Base-by-base conservation (phyloP, 2,113 vertebrate genomes). In the Strix uralensis region DNA sequence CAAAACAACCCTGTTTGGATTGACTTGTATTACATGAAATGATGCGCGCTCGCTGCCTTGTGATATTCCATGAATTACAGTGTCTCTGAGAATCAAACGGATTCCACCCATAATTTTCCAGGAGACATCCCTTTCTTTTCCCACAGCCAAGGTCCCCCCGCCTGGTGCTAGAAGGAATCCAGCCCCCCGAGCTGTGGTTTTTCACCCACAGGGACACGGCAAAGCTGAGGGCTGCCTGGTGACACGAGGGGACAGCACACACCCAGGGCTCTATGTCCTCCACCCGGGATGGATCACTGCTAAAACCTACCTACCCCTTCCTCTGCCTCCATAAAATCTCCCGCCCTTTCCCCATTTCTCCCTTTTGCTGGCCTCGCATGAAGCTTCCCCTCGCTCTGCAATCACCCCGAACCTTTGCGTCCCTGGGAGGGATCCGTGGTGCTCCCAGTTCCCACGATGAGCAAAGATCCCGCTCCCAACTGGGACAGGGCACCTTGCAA, bases 201-300 rank as follows among this genome's bases (percentile, higher is more conserved):
- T 29, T 36, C 42, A 34, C 11, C 38, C 5, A 0, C 2, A 44
- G 34, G 71, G 63, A 55, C 36, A 19, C 0, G 4, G 15, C 26
- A 40, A n/a, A 92, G 69, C 44, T 74, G 9, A 4, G 26, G 59
- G 30, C 38, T 81, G 54, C 22, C 21, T 4, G 52, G 38, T 18
- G 79, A 32, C 71, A 4, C 0, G 0, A 65, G 44, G 66, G 58
- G 36, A 70, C 51, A 57, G 8, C 25, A 13, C 52, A 15, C 7
- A 30, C 21, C 21, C 20, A 30, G 29, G 20, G 55, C 49, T 63
- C 21, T 18, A 6, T 4, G 14, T 40, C 46, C 32, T 66, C 16
- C 63, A 21, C 46, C 46, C 46, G 61, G 61, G 42, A 44, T 32
- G 42, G 40, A 19, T 34, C 77, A 3, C 20, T 2, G 40, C 34